phyloP scores from a whole-genome alignment of 1,140 invertebrate genomes.

The Delia radicum region DNA sequence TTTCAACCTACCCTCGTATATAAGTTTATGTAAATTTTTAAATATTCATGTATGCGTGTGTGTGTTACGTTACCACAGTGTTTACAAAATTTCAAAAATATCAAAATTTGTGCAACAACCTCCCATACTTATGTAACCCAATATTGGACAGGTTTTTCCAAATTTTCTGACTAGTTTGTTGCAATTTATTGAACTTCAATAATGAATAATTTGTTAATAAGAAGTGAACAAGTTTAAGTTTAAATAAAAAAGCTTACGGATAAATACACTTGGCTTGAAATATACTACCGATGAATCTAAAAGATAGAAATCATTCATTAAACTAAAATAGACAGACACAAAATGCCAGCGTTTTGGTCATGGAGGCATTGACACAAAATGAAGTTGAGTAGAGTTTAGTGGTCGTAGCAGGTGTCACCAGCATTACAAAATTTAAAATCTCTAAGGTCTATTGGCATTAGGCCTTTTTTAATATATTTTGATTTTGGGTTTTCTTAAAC shows the following conservation, averaged over 20 bases:
- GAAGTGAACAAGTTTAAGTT: not conserved
- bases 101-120: not conserved
- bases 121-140: not conserved
- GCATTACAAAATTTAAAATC: not conserved
- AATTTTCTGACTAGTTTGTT: not conserved
- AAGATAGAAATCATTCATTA: too few relatives aligned
- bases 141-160: not conserved
- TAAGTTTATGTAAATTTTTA: too few relatives aligned
- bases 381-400: not conserved
- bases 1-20: too few relatives aligned
- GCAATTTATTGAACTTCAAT: not conserved
- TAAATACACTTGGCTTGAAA: too few relatives aligned
- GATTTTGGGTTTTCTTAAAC: not conserved
- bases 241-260: not conserved
- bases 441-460: not conserved
- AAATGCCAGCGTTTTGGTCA: not conserved
- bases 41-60: too few relatives aligned
- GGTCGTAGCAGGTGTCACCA: not conserved
- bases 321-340: not conserved
- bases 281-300: too few relatives aligned
- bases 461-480: not conserved
- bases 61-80: too few relatives aligned
- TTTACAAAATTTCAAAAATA: too few relatives aligned
- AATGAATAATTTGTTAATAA: not conserved
- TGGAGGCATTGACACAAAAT: not conserved